Base-by-base conservation (phyloP, 2,888 invertebrate species). In the Drosophila lutescens region DNA sequence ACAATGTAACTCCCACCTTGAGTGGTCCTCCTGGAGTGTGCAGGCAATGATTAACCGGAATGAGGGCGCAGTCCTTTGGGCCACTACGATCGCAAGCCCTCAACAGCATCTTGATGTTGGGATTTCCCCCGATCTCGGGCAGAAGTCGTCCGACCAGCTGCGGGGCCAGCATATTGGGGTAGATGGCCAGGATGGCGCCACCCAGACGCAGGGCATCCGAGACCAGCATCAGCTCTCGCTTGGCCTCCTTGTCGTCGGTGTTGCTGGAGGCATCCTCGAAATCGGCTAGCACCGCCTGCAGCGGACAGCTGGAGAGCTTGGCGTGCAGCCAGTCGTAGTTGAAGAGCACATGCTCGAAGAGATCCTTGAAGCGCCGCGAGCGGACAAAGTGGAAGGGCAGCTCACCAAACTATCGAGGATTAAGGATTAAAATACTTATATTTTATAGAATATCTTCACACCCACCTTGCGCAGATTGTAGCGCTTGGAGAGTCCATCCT, bases 1-100 rank as follows among this genome's bases (percentile, higher is more conserved):
- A 5, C 1, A 12, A 0, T 4, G 1, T 0, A 9, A 0, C 0
- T 5, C 9, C 12, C 9, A 97, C 97, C 93, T 99, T 99, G 6
- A 99, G 93, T 0, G 99, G 99, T 2, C 99, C 99, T 47, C 99
- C 99, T n/a, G 99, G 99, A 1, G 99, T 99, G 90, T 99, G 99
- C 73, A 99, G 93, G 87, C 98, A 99, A 91, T 99, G 99, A 92
- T 98, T 98, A 0, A 97, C 94, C 0, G 99, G 99, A 78, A 98
- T 93, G 55, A 99, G 92, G 0, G 98, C 96, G 85, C 98, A 98
- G 88, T 98, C 96, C 51, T 95, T 94, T 36, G 97, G 96, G 0
- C 99, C 99, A 88, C 96, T 96, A 20, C 94, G 94, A 91, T 99
- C 98, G 90, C 99, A 99, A 82, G 98, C 98, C 61, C 96, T 94